Evolutionary conservation across 2,888 invertebrate species (phyloP).

Genomic region (Laspeyria flexula): DNA sequence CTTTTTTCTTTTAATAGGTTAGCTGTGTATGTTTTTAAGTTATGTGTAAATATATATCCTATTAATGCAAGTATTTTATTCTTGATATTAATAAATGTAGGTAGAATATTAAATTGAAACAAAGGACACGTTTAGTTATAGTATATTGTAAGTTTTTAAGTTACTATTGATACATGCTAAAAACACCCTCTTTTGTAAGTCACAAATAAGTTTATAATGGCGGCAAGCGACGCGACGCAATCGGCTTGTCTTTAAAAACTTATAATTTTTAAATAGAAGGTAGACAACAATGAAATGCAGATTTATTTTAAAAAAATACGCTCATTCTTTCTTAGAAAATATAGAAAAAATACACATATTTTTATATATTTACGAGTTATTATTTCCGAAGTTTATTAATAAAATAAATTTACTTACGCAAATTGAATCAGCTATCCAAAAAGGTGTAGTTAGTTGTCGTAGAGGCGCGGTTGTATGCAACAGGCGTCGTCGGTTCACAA

Average conservation of each 20-base stretch:
- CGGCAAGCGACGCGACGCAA: background rate
- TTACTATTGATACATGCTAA: too few relatives aligned
- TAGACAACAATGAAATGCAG: too few relatives aligned
- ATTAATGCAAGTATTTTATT: too few relatives aligned
- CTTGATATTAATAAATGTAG: too few relatives aligned
- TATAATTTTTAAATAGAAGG: too few relatives aligned
- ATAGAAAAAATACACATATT: too few relatives aligned
- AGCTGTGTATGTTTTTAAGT: too few relatives aligned
- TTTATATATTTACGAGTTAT: background rate
- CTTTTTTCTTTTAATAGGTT: too few relatives aligned
- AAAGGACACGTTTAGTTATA: background rate
- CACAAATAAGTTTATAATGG: background rate
- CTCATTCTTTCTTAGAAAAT: too few relatives aligned
- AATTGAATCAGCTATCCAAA: slow-evolving; percentile 53
- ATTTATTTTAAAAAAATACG: too few relatives aligned
- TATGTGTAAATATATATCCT: background rate
- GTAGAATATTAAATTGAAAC: background rate
- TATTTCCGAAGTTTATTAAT: slow-evolving; percentile 36
- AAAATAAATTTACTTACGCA: slow-evolving; percentile 69
- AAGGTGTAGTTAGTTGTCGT: slow-evolving; percentile 50
- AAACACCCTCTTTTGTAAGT: too few relatives aligned
- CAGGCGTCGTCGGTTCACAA: slow-evolving; percentile 60
- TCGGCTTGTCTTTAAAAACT: background rate
- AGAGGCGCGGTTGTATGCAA: slow-evolving; percentile 57
- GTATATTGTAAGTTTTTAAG: too few relatives aligned